Base-by-base conservation (phyloP, 1,140 invertebrate species). In the Cydia pomonella region DNA sequence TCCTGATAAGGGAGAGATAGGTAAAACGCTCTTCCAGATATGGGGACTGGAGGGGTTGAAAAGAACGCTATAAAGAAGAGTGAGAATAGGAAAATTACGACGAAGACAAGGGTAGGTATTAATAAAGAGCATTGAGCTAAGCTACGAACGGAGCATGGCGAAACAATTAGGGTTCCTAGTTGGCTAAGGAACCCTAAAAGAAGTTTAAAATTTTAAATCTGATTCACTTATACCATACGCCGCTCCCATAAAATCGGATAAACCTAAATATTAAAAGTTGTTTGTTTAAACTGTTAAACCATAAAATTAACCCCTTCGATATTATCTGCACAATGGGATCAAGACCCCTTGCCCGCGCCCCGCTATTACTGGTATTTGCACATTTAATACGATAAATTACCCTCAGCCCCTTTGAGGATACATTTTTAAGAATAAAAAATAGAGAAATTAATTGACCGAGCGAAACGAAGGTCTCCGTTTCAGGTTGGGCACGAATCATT, bases 261-360 rank as follows among this genome's bases (percentile, higher is more conserved):
- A 21, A 3, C 16, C 53, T 59, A 23, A 59, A 59, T 59, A 59
- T 59, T 21, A 12, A 59, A 59, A 21, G 53, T 23, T 59, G 21
- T 59, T 59, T 59, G 53, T 59, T 59, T 59, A 59, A 59, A 23
- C 16, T 59, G 18, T 59, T 59, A 59, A 59, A 59, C 53, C 53
- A 59, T 59, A 59, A 59, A 59, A 59, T 59, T 59, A 59, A 59
- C 21, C 53, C 53, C 53, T 59, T 59, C 50, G 50, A 53, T 18
- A 53, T 23, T 59, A 59, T 59, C 2, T 2, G 53, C 53, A 59
- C 53, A 59, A 59, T 23, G 53, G 53, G 53, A 59, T 59, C 53
- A 10, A 59, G 41, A n/a, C 53, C 53, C 53, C 21, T 23, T 23
- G 53, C n/a, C 16, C 6, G n/a, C 6, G 53, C 53, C 53, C 53